Percentiles rank a stretch among this genome's conserved stretches.
phyloP scores from a whole-genome alignment of 1,140 invertebrate genomes.

The Bombus picipes region DNA sequence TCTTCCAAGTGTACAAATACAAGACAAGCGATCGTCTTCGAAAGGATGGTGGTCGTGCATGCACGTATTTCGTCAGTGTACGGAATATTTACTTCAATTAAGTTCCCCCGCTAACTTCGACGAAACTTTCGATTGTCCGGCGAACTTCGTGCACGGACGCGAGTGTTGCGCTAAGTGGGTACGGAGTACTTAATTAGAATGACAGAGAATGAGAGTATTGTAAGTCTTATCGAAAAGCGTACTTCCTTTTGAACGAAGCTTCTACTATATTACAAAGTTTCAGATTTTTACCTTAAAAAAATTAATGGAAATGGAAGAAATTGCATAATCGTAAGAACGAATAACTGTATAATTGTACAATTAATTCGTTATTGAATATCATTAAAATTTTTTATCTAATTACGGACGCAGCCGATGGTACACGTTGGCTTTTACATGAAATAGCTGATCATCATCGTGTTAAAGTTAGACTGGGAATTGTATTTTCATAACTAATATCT shows the following conservation, averaged over 20 bases:
- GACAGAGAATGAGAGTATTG: neutral
- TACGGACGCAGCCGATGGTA: too few species aligned
- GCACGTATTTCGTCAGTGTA: conserved; percentile 2
- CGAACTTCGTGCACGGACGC: conserved; percentile 16
- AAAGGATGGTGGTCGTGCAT: neutral
- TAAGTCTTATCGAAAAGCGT: neutral
- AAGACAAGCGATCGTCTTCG: conserved; percentile 12
- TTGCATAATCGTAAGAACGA: too few species aligned
- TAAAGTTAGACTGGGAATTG: neutral
- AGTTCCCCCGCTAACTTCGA: conserved; percentile 11
- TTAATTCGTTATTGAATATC: too few species aligned
- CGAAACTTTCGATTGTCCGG: conserved; percentile 46
- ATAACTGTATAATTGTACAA: too few species aligned
- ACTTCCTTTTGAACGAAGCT: neutral
- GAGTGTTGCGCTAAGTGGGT: neutral
- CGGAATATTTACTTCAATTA: conserved; percentile 32
- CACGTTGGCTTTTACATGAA: too few species aligned
- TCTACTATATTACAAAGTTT: neutral
- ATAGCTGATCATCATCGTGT: neutral
- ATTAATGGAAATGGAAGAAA: too few species aligned
- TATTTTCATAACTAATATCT: neutral
- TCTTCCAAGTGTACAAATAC: conserved; percentile 22
- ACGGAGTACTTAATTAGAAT: conserved; percentile 21
- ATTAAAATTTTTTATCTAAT: too few species aligned
- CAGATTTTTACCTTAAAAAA: neutral